Base-by-base conservation (phyloP, 2,888 invertebrate species). In the Cryptus viduatorius region DNA sequence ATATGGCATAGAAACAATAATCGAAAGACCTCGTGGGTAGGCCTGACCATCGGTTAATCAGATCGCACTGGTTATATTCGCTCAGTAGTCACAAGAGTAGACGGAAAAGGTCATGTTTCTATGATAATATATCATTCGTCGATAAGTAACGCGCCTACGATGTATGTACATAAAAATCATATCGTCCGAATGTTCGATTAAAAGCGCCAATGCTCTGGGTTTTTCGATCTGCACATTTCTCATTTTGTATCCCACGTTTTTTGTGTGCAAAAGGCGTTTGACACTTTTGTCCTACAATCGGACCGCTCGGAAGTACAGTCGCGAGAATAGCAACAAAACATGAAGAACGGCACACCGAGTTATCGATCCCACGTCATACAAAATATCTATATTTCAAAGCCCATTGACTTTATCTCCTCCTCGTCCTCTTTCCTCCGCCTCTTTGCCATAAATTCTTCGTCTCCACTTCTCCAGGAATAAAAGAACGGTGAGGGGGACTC, bases 21-120 rank as follows among this genome's bases (percentile, higher is more conserved):
- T 83, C 77, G 80, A 79, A 80, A 83, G 64, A 76, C 79, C 80
- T 79, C 42, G 79, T 29, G 79, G 83, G 76, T 59, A 37, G 31
- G 75, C 69, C 65, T 71, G 76, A 79, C 71, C 72, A 79, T 79
- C 79, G 83, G 83, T 76, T 79, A 72, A 71, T 76, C 76, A 59
- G 65, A 72, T 59, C 64, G 68, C 73, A 61, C 46, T 19, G 75
- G 7, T n/a, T 8, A 46, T 67, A 67, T 56, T 56, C 48, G 31
- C 46, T 61, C 37, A 46, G 14, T 48, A 46, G 14, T 48, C 46
- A 14, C 14, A n/a, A 48, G 59, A 29, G 37, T 48, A 44, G 53
- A 46, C 37, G 42, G 72, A 73, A 46, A 24, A 10, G 16, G 19
- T 56, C 56, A 24, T 10, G 56, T 19, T 10, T 56, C 19, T 3